Percentiles rank a stretch among this genome's conserved stretches.
Evolutionary conservation across 2,888 invertebrate genomes (phyloP).

Genomic region (Serripes groenlandicus): DNA sequence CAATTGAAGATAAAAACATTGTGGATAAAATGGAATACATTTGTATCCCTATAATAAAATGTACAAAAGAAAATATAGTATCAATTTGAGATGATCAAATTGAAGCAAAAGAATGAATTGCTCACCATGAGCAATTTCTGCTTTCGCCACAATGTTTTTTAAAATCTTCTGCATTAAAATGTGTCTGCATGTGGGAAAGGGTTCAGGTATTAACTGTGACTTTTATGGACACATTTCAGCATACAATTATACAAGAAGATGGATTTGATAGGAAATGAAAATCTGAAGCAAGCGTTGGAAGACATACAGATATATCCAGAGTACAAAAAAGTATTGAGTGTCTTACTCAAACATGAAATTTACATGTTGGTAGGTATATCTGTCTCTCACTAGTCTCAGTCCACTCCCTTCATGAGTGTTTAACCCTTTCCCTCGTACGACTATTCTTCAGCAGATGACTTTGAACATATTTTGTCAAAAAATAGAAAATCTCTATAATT

Average conservation of each 20-base stretch:
- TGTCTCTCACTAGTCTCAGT: background rate
- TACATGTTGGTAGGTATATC: constrained; percentile 6
- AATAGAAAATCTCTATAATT: background rate
- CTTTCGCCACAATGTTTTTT: background rate
- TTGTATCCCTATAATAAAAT: background rate
- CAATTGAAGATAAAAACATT: no score
- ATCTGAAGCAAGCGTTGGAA: constrained; percentile 22
- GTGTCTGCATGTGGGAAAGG: background rate
- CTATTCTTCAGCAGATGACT: background rate
- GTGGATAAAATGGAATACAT: no score
- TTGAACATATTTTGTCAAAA: background rate
- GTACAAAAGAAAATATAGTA: background rate
- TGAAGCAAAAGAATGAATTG: background rate
- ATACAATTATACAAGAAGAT: constrained; percentile 9
- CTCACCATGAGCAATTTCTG: background rate
- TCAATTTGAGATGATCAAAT: background rate
- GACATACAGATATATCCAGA: constrained; percentile 30
- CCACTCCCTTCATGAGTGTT: background rate
- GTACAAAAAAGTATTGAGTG: constrained; percentile 18
- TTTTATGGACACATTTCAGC: background rate
- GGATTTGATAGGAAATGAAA: constrained; percentile 36
- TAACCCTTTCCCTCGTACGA: background rate
- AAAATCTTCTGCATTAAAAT: background rate
- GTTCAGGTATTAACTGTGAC: background rate
- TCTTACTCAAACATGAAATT: constrained; percentile 28